Conservation (phyloP, 2,797 vertebrate species). For the Hemitrygon akajei region DNA sequence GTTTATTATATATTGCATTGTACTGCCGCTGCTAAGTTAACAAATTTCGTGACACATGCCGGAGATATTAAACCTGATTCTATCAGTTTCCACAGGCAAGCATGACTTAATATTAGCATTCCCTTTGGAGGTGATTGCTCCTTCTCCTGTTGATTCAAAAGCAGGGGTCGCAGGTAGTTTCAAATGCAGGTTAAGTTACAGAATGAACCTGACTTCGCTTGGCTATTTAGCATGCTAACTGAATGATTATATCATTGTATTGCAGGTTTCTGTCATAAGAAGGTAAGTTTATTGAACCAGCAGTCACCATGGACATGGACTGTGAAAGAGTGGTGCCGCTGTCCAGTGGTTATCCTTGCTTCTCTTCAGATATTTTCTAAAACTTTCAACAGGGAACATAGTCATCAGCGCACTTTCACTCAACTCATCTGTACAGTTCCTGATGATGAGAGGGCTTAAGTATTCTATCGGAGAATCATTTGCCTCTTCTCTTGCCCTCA, state of each 20-base stretch:
- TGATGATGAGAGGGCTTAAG: not conserved
- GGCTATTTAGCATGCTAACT: not conserved
- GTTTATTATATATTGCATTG: no score
- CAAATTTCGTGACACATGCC: no score
- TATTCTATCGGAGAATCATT: not conserved
- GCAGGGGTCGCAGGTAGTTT: not conserved
- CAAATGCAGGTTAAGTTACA: not conserved
- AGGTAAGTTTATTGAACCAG: not conserved
- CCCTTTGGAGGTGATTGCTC: not conserved
- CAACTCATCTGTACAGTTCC: not conserved
- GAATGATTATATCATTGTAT: not conserved
- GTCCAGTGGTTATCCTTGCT: not conserved
- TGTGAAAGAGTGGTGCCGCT: not conserved
- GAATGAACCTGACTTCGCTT: not conserved
- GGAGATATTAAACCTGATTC: no score
- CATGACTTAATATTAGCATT: not conserved
- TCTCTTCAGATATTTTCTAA: not conserved
- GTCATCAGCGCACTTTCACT: not conserved
- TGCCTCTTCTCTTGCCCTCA: not conserved
- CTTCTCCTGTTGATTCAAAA: not conserved
- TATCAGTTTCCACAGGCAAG: not conserved
- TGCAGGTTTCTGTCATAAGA: not conserved
- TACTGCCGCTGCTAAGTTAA: no score
- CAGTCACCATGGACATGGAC: not conserved
- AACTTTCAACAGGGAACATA: not conserved